A percentile compares a stretch with the other conserved stretches of the same genome.
These are phyloP conservation scores for Phaedon cochleariae DNA, from an alignment of 2,888 invertebrate genomes.

Conservation along the genomic window DNA sequence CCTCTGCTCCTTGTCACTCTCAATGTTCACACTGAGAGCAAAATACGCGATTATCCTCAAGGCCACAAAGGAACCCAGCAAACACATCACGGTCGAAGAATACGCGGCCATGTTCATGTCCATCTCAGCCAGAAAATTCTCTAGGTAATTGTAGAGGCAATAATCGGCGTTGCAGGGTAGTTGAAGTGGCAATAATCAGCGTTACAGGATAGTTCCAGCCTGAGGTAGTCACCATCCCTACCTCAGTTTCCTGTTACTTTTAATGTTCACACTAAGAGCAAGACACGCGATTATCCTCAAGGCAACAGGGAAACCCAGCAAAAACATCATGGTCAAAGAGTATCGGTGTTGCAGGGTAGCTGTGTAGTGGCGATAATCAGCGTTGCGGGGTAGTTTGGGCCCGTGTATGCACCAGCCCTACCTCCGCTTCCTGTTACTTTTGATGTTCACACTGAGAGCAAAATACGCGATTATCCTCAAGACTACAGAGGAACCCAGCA, in stretches of 20 bases:
- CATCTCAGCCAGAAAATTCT: slow-evolving; percentile 76
- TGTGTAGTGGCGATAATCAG: too few species aligned
- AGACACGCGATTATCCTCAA: too few species aligned
- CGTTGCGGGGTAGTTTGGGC: too few species aligned
- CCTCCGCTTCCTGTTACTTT: slow-evolving; percentile 25
- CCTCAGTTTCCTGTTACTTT: too few species aligned
- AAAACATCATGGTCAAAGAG: too few species aligned
- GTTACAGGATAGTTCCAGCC: slow-evolving; percentile 79
- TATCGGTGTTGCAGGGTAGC: too few species aligned
- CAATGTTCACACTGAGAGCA: slow-evolving; percentile 68
- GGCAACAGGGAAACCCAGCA: too few species aligned
- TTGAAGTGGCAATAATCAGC: too few species aligned
- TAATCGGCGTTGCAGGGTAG: slow-evolving; percentile 75
- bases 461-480: slow-evolving; percentile 73
- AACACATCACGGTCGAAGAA: slow-evolving; percentile 70
- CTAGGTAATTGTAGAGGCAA: slow-evolving; percentile 77
- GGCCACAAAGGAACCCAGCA: slow-evolving; percentile 70
- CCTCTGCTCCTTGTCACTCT: slow-evolving; percentile 23
- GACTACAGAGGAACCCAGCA: slow-evolving; percentile 70
- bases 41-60: slow-evolving; percentile 73
- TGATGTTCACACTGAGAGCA: slow-evolving; percentile 68
- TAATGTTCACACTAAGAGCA: too few species aligned
- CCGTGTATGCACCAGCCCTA: too few species aligned
- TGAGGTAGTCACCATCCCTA: too few species aligned
- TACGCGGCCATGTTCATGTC: slow-evolving; percentile 76